Percentiles rank a stretch among this genome's conserved stretches.
Conservation (phyloP, 2,888 invertebrate species). For the Bellardia bayeri region DNA sequence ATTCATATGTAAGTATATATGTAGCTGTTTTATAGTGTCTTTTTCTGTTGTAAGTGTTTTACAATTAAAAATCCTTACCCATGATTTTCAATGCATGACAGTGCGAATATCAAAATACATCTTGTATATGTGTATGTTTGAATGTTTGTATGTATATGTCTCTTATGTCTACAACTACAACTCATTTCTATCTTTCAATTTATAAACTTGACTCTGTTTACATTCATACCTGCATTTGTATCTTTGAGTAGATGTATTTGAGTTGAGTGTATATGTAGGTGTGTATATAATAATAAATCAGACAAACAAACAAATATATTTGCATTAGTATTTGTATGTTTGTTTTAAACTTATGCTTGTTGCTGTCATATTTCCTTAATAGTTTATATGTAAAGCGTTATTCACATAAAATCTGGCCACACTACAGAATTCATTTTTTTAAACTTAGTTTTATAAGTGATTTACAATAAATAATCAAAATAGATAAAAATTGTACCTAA, state of each 20-base stretch:
- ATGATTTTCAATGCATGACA: conserved; percentile 39
- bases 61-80: conserved; percentile 67
- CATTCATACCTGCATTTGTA: background rate
- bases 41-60: conserved; percentile 54
- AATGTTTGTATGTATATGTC: background rate
- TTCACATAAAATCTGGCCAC: too few relatives aligned
- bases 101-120: conserved; percentile 38
- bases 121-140: background rate
- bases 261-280: background rate
- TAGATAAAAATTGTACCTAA: too few relatives aligned
- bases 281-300: conserved; percentile 33
- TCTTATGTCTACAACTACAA: conserved; percentile 19
- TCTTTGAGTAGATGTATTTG: background rate
- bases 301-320: conserved; percentile 14
- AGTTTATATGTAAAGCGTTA: conserved; percentile 9
- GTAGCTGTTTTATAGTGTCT: conserved; percentile 30
- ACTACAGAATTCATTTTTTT: too few relatives aligned
- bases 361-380: conserved; percentile 62
- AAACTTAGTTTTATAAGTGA: too few relatives aligned
- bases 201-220: conserved; percentile 26
- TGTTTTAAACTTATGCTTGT: conserved; percentile 51
- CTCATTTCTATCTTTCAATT: conserved; percentile 38
- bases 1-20: background rate
- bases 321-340: conserved; percentile 34
- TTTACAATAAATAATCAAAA: too few relatives aligned